Conservation (phyloP, 2,888 invertebrate species). For the Nephrotoma flavescens region DNA sequence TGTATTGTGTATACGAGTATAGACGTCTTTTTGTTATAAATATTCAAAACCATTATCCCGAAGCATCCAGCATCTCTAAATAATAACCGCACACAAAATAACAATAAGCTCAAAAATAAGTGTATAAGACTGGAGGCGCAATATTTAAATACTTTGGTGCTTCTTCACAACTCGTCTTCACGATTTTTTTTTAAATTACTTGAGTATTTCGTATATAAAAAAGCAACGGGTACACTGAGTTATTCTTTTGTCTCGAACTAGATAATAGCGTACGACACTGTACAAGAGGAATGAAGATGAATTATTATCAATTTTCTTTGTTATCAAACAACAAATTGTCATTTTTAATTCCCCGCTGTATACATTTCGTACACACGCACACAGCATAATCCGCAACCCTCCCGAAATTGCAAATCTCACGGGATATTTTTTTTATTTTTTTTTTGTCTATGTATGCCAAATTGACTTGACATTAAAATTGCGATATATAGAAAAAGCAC, state of each 20-base stretch:
- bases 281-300: neutral
- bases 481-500: neutral
- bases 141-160: neutral
- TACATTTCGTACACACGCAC: neutral
- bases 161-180: neutral
- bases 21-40: neutral
- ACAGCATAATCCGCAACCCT: neutral
- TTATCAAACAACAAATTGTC: neutral
- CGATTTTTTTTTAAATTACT: neutral
- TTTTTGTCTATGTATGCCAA: neutral
- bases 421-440: neutral
- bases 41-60: neutral
- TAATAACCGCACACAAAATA: neutral
- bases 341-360: neutral
- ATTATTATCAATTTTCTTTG: neutral
- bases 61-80: neutral
- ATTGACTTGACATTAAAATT: neutral
- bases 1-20: neutral
- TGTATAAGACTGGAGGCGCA: neutral
- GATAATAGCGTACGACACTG: neutral
- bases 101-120: neutral
- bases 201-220: neutral
- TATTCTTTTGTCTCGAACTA: neutral
- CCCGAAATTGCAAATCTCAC: neutral
- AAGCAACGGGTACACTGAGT: neutral